Evolutionary conservation across 2,113 vertebrate genomes (phyloP).

Genomic region (Oxyura jamaicensis): DNA sequence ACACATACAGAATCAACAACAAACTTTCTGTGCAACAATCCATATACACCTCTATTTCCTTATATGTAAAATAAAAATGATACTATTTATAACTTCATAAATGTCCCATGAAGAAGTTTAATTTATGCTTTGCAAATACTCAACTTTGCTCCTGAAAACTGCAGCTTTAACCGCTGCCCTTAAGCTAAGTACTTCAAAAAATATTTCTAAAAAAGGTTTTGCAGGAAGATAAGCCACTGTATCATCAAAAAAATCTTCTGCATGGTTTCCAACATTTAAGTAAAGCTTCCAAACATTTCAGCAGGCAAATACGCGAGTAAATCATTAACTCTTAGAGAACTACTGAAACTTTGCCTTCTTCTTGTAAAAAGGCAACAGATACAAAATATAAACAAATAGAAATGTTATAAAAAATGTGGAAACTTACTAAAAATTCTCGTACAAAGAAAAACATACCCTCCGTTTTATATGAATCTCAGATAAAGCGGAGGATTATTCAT

Average conservation of each 20-base stretch:
- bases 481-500: neutral
- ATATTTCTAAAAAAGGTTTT: neutral
- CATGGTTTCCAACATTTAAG: neutral
- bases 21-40: neutral
- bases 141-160: neutral
- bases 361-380: neutral
- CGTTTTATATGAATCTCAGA: neutral
- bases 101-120: neutral
- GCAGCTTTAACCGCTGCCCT: neutral
- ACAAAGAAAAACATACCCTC: neutral
- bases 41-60: neutral
- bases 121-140: neutral
- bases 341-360: neutral
- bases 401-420: neutral
- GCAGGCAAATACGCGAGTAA: neutral
- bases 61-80: neutral
- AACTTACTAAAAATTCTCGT: neutral
- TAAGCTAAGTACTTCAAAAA: neutral
- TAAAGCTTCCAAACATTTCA: neutral
- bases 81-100: neutral
- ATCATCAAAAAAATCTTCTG: neutral
- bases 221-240: neutral
- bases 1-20: neutral
- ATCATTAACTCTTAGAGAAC: neutral
- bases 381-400: neutral